Base-by-base conservation (phyloP, 1,140 invertebrate genomes). In the Hyposmocoma kahamanoa region DNA sequence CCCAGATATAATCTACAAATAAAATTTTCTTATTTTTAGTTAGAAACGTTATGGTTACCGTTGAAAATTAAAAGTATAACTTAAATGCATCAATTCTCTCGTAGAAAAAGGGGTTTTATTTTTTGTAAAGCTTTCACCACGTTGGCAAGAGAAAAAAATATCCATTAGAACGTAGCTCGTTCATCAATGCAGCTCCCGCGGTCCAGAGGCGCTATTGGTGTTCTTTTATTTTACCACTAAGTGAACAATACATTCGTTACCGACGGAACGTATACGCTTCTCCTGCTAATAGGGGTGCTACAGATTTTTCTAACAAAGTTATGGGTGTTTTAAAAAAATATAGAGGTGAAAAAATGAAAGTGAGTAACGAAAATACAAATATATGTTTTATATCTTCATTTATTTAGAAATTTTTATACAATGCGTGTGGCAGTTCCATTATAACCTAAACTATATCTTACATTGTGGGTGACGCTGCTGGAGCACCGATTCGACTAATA, bases 201-300 rank as follows among this genome's bases (percentile, higher is more conserved):
- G 28, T 10, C 10, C 28, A 13, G 28, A 30, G 8, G 15, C n/a
- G n/a, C 10, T 17, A 36, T 17, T 8, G 32, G 6, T 36, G 32
- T 36, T 36, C 32, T 36, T 36, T 36, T 36, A 36, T 36, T 36
- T 36, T 17, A 15, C 32, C 32, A 17, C 32, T 36, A 15, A 36
- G 32, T 36, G 32, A 36, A 36, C 32, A 36, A 36, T 36, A 36
- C 15, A 36, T 36, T 36, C n/a, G 32, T 36, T 36, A 36, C 32
- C 15, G 2, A 36, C 15, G 32, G 15, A 36, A 36, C 32, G 32
- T 15, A 13, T 17, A 17, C 15, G 8, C 15, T n/a, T n/a, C n/a
- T n/a, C 32, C 11, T 36, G 11, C 15, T 8, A 15, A 13, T 36
- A 36, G 32, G 32, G 32, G 15, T 36, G 32, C 24, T 26, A 26